Percentiles rank a stretch among this genome's conserved stretches.
Conservation (phyloP, 2,888 invertebrate genomes). For the Hoplodrina ambigua region DNA sequence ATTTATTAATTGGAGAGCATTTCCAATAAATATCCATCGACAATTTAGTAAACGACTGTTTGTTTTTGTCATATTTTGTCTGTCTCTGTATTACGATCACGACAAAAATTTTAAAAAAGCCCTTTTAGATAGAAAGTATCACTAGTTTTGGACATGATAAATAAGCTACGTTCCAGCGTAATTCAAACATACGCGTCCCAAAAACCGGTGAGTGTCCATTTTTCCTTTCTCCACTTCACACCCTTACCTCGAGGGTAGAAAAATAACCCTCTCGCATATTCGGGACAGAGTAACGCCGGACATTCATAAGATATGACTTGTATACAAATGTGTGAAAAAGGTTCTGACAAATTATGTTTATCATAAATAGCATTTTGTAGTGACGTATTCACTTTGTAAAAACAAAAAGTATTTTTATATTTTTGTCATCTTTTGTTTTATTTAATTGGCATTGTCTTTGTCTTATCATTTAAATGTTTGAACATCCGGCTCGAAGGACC, state of each 20-base stretch:
- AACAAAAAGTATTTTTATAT: no score
- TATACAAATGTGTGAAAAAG: constrained; percentile 61
- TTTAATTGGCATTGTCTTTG: constrained; percentile 4
- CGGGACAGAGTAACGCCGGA: constrained; percentile 24
- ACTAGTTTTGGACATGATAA: constrained; percentile 1
- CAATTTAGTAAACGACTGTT: not conserved
- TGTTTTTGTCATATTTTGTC: not conserved
- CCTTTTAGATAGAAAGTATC: not conserved
- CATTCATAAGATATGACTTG: constrained; percentile 60
- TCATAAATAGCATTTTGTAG: constrained; percentile 52
- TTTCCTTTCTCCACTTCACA: constrained; percentile 56
- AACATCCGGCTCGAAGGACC: constrained; percentile 17
- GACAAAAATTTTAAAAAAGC: no score
- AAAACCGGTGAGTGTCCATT: constrained; percentile 60
- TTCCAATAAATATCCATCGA: constrained; percentile 2
- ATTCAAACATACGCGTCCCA: constrained; percentile 51
- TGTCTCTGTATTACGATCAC: no score
- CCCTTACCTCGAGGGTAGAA: constrained; percentile 47
- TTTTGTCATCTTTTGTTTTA: constrained; percentile 13
- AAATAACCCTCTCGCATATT: constrained; percentile 52
- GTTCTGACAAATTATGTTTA: constrained; percentile 60
- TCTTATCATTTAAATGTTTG: constrained; percentile 14
- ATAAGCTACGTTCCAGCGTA: constrained; percentile 2
- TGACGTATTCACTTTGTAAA: constrained; percentile 28
- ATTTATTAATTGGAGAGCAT: constrained; percentile 24